Conservation (phyloP, 2,888 invertebrate genomes). For the Leuctra nigra region DNA sequence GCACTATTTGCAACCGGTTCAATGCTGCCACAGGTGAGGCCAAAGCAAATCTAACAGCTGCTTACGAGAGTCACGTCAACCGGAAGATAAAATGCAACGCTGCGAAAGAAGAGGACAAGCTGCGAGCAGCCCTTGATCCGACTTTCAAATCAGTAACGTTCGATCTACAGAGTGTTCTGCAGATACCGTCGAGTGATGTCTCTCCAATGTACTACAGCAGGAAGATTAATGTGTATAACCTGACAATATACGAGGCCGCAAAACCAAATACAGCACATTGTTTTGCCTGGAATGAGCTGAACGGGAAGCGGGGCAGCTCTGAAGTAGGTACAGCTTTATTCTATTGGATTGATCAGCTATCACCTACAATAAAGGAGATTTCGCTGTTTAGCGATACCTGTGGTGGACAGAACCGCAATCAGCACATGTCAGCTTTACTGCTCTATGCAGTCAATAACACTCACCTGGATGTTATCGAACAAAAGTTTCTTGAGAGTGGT, state of each 20-base stretch:
- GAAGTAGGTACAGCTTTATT: conserved; percentile 34
- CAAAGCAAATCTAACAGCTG: background rate
- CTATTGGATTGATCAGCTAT: conserved; percentile 22
- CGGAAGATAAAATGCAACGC: conserved; percentile 21
- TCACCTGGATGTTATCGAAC: conserved; percentile 28
- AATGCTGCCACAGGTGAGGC: background rate
- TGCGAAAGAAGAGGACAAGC: conserved; percentile 28
- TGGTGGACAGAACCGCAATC: conserved; percentile 32
- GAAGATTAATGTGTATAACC: conserved; percentile 34
- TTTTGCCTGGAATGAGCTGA: conserved; percentile 33
- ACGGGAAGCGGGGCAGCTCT: conserved; percentile 34
- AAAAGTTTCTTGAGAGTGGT: conserved; percentile 32
- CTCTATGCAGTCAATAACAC: conserved; percentile 27
- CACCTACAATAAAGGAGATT: conserved; percentile 22
- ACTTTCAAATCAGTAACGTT: conserved; percentile 33
- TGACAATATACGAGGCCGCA: conserved; percentile 35
- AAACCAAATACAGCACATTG: conserved; percentile 33
- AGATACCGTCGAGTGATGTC: conserved; percentile 34
- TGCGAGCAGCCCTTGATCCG: conserved; percentile 28
- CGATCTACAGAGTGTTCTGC: conserved; percentile 34
- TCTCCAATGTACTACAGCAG: conserved; percentile 33
- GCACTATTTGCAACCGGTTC: conserved; percentile 27
- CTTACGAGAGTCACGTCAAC: conserved; percentile 8
- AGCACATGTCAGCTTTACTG: conserved; percentile 29
- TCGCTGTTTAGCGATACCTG: conserved; percentile 30